These are phyloP conservation scores for Argyra leucocephala DNA, from an alignment of 2,888 invertebrate genomes.

Conservation along the genomic window DNA sequence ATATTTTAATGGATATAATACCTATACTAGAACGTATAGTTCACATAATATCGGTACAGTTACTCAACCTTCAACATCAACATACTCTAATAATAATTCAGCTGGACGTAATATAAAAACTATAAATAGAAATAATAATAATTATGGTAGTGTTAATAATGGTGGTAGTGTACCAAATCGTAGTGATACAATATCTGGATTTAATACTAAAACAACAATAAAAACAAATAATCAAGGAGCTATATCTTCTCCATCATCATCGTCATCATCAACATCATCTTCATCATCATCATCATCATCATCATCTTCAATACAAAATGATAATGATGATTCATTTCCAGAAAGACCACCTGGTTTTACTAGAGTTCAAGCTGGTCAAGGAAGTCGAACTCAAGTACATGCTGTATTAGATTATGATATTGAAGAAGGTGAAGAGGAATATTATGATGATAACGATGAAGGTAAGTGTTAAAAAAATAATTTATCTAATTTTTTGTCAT, in stretches of 20 bases:
- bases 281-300: not conserved
- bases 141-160: slow-evolving; percentile 21
- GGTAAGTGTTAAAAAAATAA: too few relatives aligned
- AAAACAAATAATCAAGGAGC: not conserved
- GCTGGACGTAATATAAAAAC: not conserved
- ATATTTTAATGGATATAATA: slow-evolving; percentile 20
- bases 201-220: not conserved
- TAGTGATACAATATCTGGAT: slow-evolving; percentile 24
- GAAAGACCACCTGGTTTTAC: slow-evolving; percentile 56
- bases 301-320: not conserved
- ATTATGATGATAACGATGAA: slow-evolving; percentile 35
- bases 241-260: not conserved
- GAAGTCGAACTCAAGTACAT: slow-evolving; percentile 45
- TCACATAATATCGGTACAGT: not conserved
- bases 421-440: slow-evolving; percentile 41
- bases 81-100: not conserved
- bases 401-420: slow-evolving; percentile 43
- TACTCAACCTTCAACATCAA: not conserved
- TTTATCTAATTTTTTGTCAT: too few relatives aligned
- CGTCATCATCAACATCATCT: not conserved
- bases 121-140: not conserved
- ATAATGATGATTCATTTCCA: slow-evolving; percentile 36
- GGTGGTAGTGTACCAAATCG: slow-evolving; percentile 28
- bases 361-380: slow-evolving; percentile 51
- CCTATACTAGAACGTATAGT: slow-evolving; percentile 17